phyloP scores from a whole-genome alignment of 2,888 invertebrate species.

The Pollenia amentaria region DNA sequence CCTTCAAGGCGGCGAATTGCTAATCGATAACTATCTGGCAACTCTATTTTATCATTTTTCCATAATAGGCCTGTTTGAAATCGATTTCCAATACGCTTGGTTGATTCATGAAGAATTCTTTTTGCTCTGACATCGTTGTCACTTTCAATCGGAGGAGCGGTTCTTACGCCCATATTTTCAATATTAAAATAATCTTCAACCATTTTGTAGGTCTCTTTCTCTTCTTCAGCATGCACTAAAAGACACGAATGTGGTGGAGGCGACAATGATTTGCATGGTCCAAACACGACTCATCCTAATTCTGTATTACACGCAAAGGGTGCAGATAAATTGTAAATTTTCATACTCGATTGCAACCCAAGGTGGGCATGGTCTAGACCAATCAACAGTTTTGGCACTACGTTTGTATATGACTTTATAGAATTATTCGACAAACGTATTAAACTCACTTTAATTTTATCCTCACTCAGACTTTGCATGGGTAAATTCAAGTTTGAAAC shows the following conservation, averaged over 20 bases:
- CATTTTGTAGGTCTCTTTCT: too few relatives aligned
- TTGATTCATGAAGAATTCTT: too few relatives aligned
- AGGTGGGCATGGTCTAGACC: slow-evolving; percentile 14
- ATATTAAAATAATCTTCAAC: too few relatives aligned
- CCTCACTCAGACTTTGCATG: slow-evolving; percentile 5
- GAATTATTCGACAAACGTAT: not conserved
- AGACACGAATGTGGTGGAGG: too few relatives aligned
- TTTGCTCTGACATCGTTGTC: too few relatives aligned
- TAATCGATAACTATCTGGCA: slow-evolving; percentile 27
- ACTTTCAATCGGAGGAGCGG: too few relatives aligned
- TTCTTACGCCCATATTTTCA: too few relatives aligned
- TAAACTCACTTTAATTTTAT: slow-evolving; percentile 1
- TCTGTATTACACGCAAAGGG: slow-evolving; percentile 71
- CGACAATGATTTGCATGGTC: slow-evolving; percentile 5
- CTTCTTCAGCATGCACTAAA: too few relatives aligned
- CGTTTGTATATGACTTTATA: too few relatives aligned
- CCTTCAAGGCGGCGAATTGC: too few relatives aligned
- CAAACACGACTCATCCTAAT: slow-evolving; percentile 64
- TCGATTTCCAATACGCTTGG: slow-evolving; percentile 26
- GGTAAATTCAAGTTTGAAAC: slow-evolving; percentile 22
- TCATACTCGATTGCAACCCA: slow-evolving; percentile 7
- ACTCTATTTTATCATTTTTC: slow-evolving; percentile 32
- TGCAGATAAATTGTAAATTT: not conserved
- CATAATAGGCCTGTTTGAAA: slow-evolving; percentile 39
- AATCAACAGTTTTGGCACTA: too few relatives aligned